phyloP scores from a whole-genome alignment of 2,113 vertebrate genomes.

The Epinephelus fuscoguttatus region DNA sequence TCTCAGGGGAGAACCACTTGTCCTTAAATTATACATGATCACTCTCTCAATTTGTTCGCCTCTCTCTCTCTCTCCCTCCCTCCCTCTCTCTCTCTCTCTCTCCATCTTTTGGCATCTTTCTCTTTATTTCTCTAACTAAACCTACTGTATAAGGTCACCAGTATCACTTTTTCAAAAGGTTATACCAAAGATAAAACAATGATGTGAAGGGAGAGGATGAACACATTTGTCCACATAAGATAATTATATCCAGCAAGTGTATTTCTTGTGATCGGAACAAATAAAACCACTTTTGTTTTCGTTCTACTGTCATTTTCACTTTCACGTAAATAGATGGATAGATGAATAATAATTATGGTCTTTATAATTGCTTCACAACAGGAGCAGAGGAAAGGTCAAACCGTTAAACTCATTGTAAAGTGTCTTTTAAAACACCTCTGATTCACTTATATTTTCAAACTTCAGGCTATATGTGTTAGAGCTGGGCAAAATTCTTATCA shows the following conservation, averaged over 20 bases:
- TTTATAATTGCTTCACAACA: background rate
- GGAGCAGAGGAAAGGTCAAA: background rate
- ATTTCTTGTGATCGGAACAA: background rate
- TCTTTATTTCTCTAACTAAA: slow-evolving; percentile 37
- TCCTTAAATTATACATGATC: slow-evolving; percentile 72
- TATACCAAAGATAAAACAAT: slow-evolving; percentile 35
- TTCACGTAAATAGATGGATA: background rate
- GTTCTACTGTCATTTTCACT: background rate
- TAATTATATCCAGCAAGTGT: slow-evolving; percentile 27
- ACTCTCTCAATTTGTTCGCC: slow-evolving; percentile 47
- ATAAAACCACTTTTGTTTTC: background rate
- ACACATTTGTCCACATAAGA: slow-evolving; percentile 61
- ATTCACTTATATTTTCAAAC: background rate
- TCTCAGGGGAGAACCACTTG: slow-evolving; percentile 64
- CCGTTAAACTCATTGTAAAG: background rate
- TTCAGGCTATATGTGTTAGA: background rate
- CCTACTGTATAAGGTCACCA: slow-evolving; percentile 55
- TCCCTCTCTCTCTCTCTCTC: background rate
- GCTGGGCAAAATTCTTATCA: no score
- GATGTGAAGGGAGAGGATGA: slow-evolving; percentile 23
- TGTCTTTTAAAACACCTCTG: background rate
- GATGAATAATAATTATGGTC: background rate
- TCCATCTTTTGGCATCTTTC: background rate
- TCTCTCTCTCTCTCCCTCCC: background rate
- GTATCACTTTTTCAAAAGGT: slow-evolving; percentile 67